These are phyloP conservation scores for Electrophaes corylata DNA, from an alignment of 2,888 invertebrate genomes.

Conservation along the genomic window DNA sequence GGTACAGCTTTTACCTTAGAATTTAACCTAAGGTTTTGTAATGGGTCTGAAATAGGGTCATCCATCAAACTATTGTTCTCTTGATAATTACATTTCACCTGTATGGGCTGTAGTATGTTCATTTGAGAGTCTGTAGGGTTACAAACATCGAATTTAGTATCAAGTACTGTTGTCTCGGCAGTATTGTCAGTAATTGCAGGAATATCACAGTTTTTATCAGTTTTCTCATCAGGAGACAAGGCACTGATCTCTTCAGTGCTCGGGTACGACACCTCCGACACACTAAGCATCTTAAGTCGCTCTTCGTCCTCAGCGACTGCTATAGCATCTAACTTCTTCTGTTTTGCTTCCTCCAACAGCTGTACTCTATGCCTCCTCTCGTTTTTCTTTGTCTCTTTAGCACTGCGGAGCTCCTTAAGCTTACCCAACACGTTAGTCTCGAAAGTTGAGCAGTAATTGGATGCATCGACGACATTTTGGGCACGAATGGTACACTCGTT, in stretches of 20 bases:
- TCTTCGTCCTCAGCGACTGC: slow-evolving; percentile 79
- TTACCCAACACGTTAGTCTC: slow-evolving; percentile 89
- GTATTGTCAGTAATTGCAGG: slow-evolving; percentile 54
- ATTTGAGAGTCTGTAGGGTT: slow-evolving; percentile 57
- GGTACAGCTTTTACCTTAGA: slow-evolving; percentile 63
- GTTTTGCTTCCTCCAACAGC: slow-evolving; percentile 82
- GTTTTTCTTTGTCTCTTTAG: slow-evolving; percentile 85
- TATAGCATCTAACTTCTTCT: slow-evolving; percentile 80
- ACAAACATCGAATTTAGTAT: slow-evolving; percentile 50
- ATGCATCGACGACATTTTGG: slow-evolving; percentile 65
- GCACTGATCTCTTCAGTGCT: slow-evolving; percentile 85
- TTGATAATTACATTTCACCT: slow-evolving; percentile 66
- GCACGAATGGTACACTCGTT: slow-evolving; percentile 65
- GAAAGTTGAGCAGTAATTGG: slow-evolving; percentile 87
- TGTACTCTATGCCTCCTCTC: slow-evolving; percentile 85
- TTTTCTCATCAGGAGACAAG: slow-evolving; percentile 78
- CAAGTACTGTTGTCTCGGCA: slow-evolving; percentile 46
- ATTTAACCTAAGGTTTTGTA: slow-evolving; percentile 66
- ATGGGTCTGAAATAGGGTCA: slow-evolving; percentile 69
- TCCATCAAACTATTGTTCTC: slow-evolving; percentile 68
- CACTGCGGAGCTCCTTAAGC: slow-evolving; percentile 88
- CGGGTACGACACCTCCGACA: slow-evolving; percentile 85
- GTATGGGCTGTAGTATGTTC: slow-evolving; percentile 76
- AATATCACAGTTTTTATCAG: slow-evolving; percentile 67
- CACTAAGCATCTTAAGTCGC: slow-evolving; percentile 82